Conservation (phyloP, 2,113 vertebrate species). For the Halcyon senegalensis region DNA sequence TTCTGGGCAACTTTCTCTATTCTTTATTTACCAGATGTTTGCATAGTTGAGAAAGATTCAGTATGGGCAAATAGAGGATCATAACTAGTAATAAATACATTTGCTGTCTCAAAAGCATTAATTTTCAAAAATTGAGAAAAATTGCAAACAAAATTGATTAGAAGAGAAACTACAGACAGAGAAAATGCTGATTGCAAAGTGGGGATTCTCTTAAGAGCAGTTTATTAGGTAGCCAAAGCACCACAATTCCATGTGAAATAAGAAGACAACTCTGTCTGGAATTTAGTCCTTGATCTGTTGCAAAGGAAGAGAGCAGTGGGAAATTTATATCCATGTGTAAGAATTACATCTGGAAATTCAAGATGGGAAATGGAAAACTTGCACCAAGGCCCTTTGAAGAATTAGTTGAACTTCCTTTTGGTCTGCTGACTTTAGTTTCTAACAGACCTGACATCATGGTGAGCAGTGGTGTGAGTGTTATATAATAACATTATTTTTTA, state of each 20-base stretch:
- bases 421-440: background rate
- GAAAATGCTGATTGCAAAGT: constrained; percentile 41
- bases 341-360: background rate
- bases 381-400: background rate
- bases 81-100: constrained; percentile 20
- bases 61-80: constrained; percentile 29
- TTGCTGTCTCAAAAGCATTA: constrained; percentile 27
- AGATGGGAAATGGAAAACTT: background rate
- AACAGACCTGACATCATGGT: background rate
- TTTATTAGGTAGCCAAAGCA: constrained; percentile 18
- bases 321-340: background rate
- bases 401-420: background rate
- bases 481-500: background rate
- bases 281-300: background rate
- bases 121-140: constrained; percentile 39
- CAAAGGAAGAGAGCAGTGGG: background rate
- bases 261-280: background rate
- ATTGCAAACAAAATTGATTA: constrained; percentile 57
- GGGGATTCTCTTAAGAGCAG: constrained; percentile 4
- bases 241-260: background rate
- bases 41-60: background rate
- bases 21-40: constrained; percentile 46
- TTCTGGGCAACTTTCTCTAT: constrained; percentile 4
- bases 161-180: background rate
- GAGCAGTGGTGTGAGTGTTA: background rate